Percentiles rank a stretch among this genome's conserved stretches.
Conservation (phyloP, 2,113 vertebrate species). For the human region DNA sequence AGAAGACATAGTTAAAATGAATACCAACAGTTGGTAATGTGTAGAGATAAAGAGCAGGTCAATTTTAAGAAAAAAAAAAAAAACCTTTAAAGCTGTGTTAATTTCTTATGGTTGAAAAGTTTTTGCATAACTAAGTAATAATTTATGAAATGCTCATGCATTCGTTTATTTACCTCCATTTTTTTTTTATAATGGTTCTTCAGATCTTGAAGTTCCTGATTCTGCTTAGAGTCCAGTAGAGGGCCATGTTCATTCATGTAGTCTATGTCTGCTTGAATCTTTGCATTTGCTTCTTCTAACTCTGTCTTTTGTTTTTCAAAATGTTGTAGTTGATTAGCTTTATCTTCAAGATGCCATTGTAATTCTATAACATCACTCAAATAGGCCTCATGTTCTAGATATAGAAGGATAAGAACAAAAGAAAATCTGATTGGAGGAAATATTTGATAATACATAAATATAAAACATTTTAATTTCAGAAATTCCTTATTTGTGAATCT, state of each 20-base stretch:
- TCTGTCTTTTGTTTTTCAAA: conserved; percentile 74
- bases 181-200: conserved; percentile 67
- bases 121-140: rapidly evolving
- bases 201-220: conserved; percentile 77
- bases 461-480: background rate
- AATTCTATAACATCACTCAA: conserved; percentile 84
- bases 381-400: conserved; percentile 84
- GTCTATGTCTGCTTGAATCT: conserved; percentile 81
- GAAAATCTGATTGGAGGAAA: conserved; percentile 24
- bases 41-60: background rate
- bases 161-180: conserved; percentile 81
- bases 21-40: background rate
- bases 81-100: conserved; percentile 29
- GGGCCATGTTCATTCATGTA: conserved; percentile 85
- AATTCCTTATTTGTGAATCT: background rate
- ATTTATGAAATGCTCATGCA: background rate
- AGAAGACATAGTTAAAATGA: background rate
- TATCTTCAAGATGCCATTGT: conserved; percentile 82
- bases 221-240: conserved; percentile 86
- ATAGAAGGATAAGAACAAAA: conserved; percentile 36
- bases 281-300: conserved; percentile 78
- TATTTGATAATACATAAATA: background rate
- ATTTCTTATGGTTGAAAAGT: background rate
- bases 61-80: background rate
- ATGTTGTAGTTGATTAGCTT: conserved; percentile 68